phyloP scores from a whole-genome alignment of 1,140 invertebrate species.

The Sitodiplosis mosellana region DNA sequence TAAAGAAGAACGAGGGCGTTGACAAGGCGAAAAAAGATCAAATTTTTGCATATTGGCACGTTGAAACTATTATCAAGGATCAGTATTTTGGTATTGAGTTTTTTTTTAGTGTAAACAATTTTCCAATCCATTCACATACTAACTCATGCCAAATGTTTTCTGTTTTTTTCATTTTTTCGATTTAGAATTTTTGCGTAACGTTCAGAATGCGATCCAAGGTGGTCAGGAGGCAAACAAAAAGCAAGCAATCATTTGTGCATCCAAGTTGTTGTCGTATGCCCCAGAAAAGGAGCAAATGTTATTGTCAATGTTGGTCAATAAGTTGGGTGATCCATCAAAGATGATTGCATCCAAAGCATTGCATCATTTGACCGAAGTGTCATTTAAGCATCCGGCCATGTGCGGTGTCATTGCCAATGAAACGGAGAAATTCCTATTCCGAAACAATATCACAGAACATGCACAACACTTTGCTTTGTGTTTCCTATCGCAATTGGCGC shows the following conservation, averaged over 20 bases:
- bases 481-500: conserved; percentile 55
- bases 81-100: conserved; percentile 34
- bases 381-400: conserved; percentile 83
- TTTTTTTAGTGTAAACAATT: too few species aligned
- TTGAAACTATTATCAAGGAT: conserved; percentile 53
- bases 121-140: too few species aligned
- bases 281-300: conserved; percentile 80
- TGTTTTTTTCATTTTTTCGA: neutral
- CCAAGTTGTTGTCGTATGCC: conserved; percentile 59
- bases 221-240: conserved; percentile 54
- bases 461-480: conserved; percentile 91
- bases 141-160: too few species aligned
- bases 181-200: conserved; percentile 18
- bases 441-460: conserved; percentile 59
- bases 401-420: conserved; percentile 71
- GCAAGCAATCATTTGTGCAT: conserved; percentile 59
- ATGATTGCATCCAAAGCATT: conserved; percentile 75
- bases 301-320: conserved; percentile 72
- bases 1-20: conserved; percentile 22
- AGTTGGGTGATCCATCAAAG: conserved; percentile 80
- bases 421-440: conserved; percentile 76
- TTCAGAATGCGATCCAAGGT: conserved; percentile 20
- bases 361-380: conserved; percentile 66
- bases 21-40: conserved; percentile 23
- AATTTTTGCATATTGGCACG: conserved; percentile 37